A percentile compares a stretch with the other conserved stretches of the same genome.
These are phyloP conservation scores for Petrocephalus schoutedeni DNA, from an alignment of 2,797 vertebrate genomes.

Conservation along the genomic window DNA sequence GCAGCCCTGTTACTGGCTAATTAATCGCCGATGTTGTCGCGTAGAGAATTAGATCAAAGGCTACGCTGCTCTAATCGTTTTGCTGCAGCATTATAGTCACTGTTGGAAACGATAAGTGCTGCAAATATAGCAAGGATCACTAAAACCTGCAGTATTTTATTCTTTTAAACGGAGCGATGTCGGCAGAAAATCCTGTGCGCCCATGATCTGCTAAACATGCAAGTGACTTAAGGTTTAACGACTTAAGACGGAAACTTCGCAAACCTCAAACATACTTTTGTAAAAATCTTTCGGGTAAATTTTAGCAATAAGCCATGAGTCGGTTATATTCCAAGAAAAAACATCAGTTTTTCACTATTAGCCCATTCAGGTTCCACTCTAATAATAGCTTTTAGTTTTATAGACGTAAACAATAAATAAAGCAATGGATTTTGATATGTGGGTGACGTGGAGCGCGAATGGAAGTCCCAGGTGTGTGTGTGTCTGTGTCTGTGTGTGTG, in stretches of 20 bases:
- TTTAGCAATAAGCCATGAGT: background rate
- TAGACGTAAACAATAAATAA: background rate
- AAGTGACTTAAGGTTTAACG: background rate
- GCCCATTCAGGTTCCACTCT: background rate
- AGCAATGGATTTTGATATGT: background rate
- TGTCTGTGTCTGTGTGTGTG: background rate
- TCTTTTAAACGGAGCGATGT: background rate
- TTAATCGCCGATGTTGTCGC: background rate
- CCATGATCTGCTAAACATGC: background rate
- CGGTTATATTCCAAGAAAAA: background rate
- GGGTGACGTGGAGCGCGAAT: background rate
- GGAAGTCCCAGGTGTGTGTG: background rate
- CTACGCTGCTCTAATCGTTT: background rate
- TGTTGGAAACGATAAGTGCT: background rate
- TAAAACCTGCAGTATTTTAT: background rate
- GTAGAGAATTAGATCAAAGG: background rate
- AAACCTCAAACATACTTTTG: background rate
- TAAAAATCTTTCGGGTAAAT: background rate
- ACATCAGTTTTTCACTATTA: background rate
- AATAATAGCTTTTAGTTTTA: background rate
- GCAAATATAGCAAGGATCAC: background rate
- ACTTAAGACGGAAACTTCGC: background rate
- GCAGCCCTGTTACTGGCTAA: background rate
- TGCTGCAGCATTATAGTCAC: background rate
- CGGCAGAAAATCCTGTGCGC: background rate